Base-by-base conservation (phyloP, 1,140 invertebrate species). In the Danaus melanippus region DNA sequence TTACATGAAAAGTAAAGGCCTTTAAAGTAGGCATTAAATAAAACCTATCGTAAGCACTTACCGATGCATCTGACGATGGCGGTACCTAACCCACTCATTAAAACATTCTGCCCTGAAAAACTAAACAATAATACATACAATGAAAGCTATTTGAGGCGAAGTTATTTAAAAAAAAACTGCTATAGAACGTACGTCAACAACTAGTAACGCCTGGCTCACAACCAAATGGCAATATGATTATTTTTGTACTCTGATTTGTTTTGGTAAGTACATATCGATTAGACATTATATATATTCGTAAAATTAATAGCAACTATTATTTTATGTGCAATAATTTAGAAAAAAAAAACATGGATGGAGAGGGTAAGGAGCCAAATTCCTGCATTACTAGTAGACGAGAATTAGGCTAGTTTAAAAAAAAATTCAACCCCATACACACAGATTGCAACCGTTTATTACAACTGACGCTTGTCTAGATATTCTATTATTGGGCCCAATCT, bases 311-410 rank as follows among this genome's bases (percentile, higher is more conserved):
- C 42, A 39, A 49, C 32, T 45, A 32, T 8, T 45, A 17, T 52
- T 15, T 21, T 15, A 15, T 11, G 11, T 46, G 12, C 12, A 46
- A 15, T 46, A 15, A 17, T 46, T 46, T 12, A 8, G 45, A 46
- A 46, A 46, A 15, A 32, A 32, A 32, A 32, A 32, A 32, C 6
- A 7, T 32, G 21, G 21, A 32, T 32, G 21, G 15, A 46, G 1
- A 46, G 11, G 44, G 1, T 48, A 45, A n/a, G 39, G 55, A 50
- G 43, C 55, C 39, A 12, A 50, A 46, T 47, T 52, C 43, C 56
- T 42, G 53, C 60, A 75, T 67, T 73, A 70, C 65, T 71, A 72
- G 69, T 63, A 43, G 70, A 64, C 66, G 64, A 72, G 58, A 50
- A 32, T 42, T 49, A 40, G 58, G 63, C 65, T 64, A 32, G 69